Conservation (phyloP, 2,888 invertebrate species). For the Xiphydria camelus region DNA sequence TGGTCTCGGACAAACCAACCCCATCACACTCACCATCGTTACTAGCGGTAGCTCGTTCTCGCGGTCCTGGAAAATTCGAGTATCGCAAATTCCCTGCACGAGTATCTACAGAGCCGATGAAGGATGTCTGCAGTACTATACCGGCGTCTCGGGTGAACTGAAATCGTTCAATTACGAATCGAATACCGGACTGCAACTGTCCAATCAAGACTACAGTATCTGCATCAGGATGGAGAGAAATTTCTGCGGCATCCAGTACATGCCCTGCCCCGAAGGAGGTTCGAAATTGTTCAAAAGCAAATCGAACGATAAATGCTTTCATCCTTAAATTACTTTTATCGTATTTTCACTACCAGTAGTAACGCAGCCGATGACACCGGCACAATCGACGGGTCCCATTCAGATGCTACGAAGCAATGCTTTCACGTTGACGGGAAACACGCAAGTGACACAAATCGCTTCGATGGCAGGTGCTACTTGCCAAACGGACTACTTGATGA, state of each 20-base stretch:
- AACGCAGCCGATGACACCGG: too few species aligned
- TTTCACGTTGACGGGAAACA: slow-evolving; percentile 79
- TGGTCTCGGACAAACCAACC: slow-evolving; percentile 74
- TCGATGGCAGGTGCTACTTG: slow-evolving; percentile 75
- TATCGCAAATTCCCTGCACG: slow-evolving; percentile 79
- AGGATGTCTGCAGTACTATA: slow-evolving; percentile 79
- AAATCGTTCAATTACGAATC: slow-evolving; percentile 85
- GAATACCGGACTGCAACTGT: slow-evolving; percentile 74
- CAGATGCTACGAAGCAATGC: slow-evolving; percentile 61
- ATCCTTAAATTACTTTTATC: background rate
- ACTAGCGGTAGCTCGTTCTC: slow-evolving; percentile 76
- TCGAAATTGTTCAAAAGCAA: background rate
- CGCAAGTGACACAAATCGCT: slow-evolving; percentile 66
- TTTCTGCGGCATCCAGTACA: slow-evolving; percentile 85
- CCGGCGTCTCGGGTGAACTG: slow-evolving; percentile 79
- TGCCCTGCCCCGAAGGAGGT: slow-evolving; percentile 67
- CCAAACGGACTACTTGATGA: slow-evolving; percentile 77
- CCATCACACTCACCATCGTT: slow-evolving; percentile 79
- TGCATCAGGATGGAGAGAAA: slow-evolving; percentile 83
- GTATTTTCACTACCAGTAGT: background rate
- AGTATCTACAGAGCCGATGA: slow-evolving; percentile 74
- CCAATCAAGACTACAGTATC: slow-evolving; percentile 87
- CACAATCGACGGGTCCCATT: background rate
- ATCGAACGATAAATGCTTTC: background rate
- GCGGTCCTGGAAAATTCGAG: slow-evolving; percentile 79